Conservation (phyloP, 2,113 vertebrate species). For the Sclerurus mexicanus region DNA sequence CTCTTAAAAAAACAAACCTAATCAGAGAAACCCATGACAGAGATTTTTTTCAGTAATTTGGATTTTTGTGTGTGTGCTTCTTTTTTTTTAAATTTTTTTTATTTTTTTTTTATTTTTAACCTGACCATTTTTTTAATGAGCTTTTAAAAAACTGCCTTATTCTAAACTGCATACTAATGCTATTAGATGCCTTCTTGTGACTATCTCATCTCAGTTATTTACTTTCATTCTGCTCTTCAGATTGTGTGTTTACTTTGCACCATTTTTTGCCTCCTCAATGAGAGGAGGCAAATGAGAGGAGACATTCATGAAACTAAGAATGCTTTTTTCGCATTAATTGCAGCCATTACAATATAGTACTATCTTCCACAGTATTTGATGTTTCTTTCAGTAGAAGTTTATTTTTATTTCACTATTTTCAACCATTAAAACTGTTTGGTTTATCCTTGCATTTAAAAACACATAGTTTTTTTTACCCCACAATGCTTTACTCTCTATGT, state of each 20-base stretch:
- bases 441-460: background rate
- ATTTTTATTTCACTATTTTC: background rate
- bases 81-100: no score
- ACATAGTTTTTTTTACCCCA: background rate
- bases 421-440: background rate
- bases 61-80: background rate
- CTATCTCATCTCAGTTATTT: background rate
- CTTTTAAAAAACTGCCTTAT: background rate
- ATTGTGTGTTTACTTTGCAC: background rate
- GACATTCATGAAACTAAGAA: background rate
- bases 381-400: background rate
- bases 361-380: background rate
- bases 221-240: background rate
- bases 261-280: background rate
- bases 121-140: background rate
- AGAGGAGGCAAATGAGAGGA: no score
- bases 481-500: background rate
- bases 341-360: background rate
- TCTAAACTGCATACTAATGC: background rate
- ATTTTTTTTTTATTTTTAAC: no score
- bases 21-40: no score
- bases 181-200: background rate
- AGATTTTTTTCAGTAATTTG: background rate
- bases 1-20: no score
- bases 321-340: background rate